Evolutionary conservation across 2,888 invertebrate species (phyloP), one percentile per base, ranked within the genome.

Genomic region (Leptothorax acervorum): DNA sequence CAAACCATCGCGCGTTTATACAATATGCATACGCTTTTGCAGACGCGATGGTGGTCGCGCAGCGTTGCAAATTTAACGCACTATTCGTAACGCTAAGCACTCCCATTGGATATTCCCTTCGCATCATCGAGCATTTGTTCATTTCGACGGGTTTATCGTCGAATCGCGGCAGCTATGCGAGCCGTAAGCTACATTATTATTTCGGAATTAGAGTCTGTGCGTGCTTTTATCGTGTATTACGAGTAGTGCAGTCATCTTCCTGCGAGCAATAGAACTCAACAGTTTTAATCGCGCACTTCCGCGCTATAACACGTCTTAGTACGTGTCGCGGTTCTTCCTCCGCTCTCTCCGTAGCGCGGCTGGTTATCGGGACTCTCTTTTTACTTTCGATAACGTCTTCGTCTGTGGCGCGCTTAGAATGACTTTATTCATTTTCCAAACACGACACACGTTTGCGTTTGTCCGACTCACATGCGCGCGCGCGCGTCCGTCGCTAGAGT

Each of bases 381-480:
- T 63, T 66, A 63, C 71, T 63, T 39, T 57, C 62, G 45, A 71
- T 57, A 60, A 5, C 48, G 48, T 53, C 60, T 62, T 11, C 42
- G 70, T 55, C 15, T 55, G 74, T 55, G 74, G 28, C 53, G 39
- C 53, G 18, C 35, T 66, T 83, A 88, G 85, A 90, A 91, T 86
- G 91, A 88, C 85, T 89, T 89, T 82, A 90, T 90, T 90, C 90
- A 89, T 88, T 89, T 90, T 85, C 76, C 83, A 82, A 73, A 89
- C 87, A 85, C 23, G 82, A 65, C 68, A 42, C 88, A 62, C 57
- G 86, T 82, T 84, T 82, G 65, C 73, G 78, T 23, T 75, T 42
- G 73, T 15, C 73, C 76, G 71, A 73, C 86, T 86, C 87, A 74
- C 86, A 86, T 79, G 79, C 84, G 83, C 83, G 79, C 83, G 79